A percentile compares a stretch with the other conserved stretches of the same genome.
Conservation (phyloP, 64 coral and sea anemone species). For the Porites australiensis region DNA sequence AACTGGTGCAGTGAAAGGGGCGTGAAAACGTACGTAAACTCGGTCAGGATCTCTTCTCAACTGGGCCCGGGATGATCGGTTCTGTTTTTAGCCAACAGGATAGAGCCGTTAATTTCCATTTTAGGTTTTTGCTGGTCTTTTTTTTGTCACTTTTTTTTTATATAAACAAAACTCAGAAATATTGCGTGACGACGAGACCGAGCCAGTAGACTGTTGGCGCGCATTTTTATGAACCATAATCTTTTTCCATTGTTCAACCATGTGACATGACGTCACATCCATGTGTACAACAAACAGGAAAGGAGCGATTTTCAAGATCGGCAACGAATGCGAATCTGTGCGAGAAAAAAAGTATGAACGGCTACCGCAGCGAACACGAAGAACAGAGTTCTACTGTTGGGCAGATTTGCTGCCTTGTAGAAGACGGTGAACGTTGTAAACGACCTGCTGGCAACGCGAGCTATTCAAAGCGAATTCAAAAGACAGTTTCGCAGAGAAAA, state of each 20-base stretch:
- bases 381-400: conserved; percentile 83
- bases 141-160: background rate
- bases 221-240: background rate
- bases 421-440: conserved; percentile 96
- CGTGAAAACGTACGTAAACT: too few species aligned
- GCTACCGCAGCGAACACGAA: conserved; percentile 99
- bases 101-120: too few species aligned
- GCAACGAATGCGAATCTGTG: conserved; percentile 23
- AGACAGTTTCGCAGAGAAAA: conserved; percentile 99
- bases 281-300: conserved; percentile 95
- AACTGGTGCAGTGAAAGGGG: too few species aligned
- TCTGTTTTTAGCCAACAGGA: too few species aligned
- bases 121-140: too few species aligned
- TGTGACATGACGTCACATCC: conserved; percentile 83
- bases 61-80: too few species aligned
- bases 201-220: background rate
- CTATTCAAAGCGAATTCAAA: conserved; percentile 99
- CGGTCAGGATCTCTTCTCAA: too few species aligned
- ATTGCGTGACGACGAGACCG: conserved; percentile 14
- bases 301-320: conserved; percentile 98
- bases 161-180: background rate
- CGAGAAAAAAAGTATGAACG: conserved; percentile 80
- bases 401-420: conserved; percentile 98
- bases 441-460: conserved; percentile 89
- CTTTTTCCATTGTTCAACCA: conserved; percentile 23